These are phyloP conservation scores for Temnothorax ravouxi DNA, from an alignment of 2,888 invertebrate species.

Conservation along the genomic window DNA sequence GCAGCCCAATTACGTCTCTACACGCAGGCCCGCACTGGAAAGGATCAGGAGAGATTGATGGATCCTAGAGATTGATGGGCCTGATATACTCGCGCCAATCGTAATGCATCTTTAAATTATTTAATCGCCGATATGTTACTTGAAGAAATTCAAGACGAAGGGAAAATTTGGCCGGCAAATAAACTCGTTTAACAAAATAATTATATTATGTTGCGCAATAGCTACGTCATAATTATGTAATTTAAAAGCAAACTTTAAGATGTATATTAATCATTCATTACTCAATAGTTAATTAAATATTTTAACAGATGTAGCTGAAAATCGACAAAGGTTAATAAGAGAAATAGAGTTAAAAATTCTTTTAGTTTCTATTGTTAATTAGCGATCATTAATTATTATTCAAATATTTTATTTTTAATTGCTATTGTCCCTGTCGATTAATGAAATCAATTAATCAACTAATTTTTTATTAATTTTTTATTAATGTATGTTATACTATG, in stretches of 20 bases:
- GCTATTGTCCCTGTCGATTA: background rate
- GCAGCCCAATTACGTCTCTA: conserved; percentile 70
- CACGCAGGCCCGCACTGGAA: conserved; percentile 31
- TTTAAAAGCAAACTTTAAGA: background rate
- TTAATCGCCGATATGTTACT: background rate
- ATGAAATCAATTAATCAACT: background rate
- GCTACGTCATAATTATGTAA: background rate
- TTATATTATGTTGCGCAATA: background rate
- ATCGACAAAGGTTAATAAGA: background rate
- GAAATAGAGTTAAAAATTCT: background rate
- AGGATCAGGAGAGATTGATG: conserved; percentile 47
- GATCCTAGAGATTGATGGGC: conserved; percentile 31
- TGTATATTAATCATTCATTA: conserved; percentile 10
- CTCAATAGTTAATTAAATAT: background rate
- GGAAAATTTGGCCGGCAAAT: background rate
- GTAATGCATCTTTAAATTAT: conserved; percentile 11
- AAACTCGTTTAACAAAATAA: background rate
- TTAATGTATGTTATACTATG: background rate
- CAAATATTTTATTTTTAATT: background rate
- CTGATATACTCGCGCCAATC: background rate
- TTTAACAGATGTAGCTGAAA: background rate
- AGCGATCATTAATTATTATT: background rate
- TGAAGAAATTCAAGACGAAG: background rate
- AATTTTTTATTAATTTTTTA: background rate
- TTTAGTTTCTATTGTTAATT: background rate